Evolutionary conservation across 2,888 invertebrate genomes (phyloP).

Genomic region (Troilus luridus): DNA sequence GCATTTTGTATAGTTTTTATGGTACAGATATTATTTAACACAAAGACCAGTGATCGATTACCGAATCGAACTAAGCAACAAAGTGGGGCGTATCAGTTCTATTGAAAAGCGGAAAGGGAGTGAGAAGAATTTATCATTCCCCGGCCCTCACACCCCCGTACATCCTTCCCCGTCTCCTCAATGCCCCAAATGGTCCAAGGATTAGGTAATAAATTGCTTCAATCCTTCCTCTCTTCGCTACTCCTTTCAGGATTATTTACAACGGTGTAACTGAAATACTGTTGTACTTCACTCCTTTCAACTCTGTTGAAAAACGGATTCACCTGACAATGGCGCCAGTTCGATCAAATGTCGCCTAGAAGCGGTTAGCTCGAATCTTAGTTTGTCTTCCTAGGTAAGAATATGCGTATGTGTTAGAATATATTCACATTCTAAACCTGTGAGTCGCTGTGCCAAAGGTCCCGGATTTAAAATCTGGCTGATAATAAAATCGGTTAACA

Average conservation of each 20-base stretch:
- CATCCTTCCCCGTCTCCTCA: not conserved
- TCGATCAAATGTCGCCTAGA: not conserved
- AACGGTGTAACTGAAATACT: not conserved
- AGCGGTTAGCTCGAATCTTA: not conserved
- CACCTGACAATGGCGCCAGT: not conserved
- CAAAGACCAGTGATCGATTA: not conserved
- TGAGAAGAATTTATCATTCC: not conserved
- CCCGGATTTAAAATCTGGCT: too few relatives aligned
- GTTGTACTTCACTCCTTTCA: not conserved
- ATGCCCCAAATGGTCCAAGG: not conserved
- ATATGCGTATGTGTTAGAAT: too few relatives aligned
- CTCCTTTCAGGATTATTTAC: not conserved
- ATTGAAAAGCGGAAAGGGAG: not conserved
- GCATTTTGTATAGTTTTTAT: too few relatives aligned
- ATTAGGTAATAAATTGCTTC: slow-evolving; percentile 16
- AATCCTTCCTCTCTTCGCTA: not conserved
- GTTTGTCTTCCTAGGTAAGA: too few relatives aligned
- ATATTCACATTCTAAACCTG: too few relatives aligned
- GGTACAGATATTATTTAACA: too few relatives aligned
- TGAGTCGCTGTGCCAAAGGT: too few relatives aligned
- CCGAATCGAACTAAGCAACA: not conserved
- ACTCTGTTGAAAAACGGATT: not conserved
- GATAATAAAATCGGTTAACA: too few relatives aligned
- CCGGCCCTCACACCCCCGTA: not conserved
- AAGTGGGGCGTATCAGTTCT: not conserved